phyloP scores from a whole-genome alignment of 2,888 invertebrate genomes.

The Drosophila colorata region DNA sequence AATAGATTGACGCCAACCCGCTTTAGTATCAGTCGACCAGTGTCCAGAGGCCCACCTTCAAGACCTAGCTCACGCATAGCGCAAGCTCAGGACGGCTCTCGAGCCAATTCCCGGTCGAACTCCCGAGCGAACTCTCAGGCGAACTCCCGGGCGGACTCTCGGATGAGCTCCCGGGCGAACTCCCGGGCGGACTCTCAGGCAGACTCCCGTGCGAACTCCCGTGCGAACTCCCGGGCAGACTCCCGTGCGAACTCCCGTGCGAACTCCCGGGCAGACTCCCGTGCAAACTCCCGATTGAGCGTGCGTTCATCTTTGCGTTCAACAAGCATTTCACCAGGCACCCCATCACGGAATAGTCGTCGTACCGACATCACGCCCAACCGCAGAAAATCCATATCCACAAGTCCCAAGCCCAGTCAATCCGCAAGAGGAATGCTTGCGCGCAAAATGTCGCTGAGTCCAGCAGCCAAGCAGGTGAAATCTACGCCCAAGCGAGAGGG shows the following conservation, averaged over 20 bases:
- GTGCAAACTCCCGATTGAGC: slow-evolving; percentile 76
- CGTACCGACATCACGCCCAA: slow-evolving; percentile 48
- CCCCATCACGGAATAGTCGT: slow-evolving; percentile 63
- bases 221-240: slow-evolving; percentile 70
- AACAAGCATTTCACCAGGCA: slow-evolving; percentile 67
- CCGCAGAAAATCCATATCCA: slow-evolving; percentile 80
- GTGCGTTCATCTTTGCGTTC: slow-evolving; percentile 67
- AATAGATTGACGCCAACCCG: slow-evolving; percentile 57
- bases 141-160: slow-evolving; percentile 24
- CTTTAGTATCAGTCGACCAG: slow-evolving; percentile 64
- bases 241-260: slow-evolving; percentile 55
- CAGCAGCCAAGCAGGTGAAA: slow-evolving; percentile 40
- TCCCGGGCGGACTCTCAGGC: slow-evolving; percentile 69
- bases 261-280: slow-evolving; percentile 62
- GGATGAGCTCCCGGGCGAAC: slow-evolving; percentile 47
- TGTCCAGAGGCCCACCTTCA: slow-evolving; percentile 66
- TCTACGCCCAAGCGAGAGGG: slow-evolving; percentile 21
- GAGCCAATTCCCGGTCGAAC: slow-evolving; percentile 49
- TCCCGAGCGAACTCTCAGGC: slow-evolving; percentile 57
- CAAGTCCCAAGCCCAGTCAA: slow-evolving; percentile 64
- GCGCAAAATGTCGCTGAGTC: slow-evolving; percentile 78
- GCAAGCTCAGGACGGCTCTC: slow-evolving; percentile 59
- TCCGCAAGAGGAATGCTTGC: slow-evolving; percentile 15
- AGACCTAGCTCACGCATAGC: slow-evolving; percentile 76
- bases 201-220: slow-evolving; percentile 30